phyloP scores from a whole-genome alignment of 1,140 invertebrate genomes.

The Drosophila seguyi region DNA sequence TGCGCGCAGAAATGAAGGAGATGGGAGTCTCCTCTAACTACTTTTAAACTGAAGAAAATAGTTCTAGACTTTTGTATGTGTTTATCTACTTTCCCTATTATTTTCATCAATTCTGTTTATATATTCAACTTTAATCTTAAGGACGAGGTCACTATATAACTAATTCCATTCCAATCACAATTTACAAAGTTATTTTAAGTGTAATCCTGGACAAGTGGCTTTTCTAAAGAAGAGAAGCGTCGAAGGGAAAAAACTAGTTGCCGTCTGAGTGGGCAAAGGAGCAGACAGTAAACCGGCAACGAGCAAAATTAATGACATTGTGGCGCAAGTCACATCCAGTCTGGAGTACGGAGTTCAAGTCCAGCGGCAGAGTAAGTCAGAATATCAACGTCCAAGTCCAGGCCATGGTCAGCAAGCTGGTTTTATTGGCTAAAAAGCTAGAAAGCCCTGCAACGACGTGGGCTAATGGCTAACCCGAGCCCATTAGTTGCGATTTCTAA shows the following conservation, averaged over 20 bases:
- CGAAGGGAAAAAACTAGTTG: slow-evolving; percentile 47
- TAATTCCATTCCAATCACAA: not conserved
- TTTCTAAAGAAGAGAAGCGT: slow-evolving; percentile 4
- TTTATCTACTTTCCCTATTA: not conserved
- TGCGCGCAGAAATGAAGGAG: not conserved
- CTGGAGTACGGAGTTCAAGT: slow-evolving; percentile 25
- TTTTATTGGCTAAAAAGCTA: slow-evolving; percentile 48
- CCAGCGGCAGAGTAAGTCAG: slow-evolving; percentile 16
- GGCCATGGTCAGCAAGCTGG: slow-evolving; percentile 42
- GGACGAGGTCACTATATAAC: not conserved
- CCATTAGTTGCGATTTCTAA: slow-evolving; percentile 43
- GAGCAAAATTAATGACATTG: slow-evolving; percentile 60
- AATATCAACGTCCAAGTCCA: slow-evolving; percentile 17
- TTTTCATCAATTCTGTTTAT: not conserved
- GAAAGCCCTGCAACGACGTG: slow-evolving; percentile 52
- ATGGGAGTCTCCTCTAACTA: slow-evolving; percentile 1
- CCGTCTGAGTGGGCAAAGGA: slow-evolving; percentile 35
- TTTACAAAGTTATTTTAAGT: not conserved
- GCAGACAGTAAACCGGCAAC: slow-evolving; percentile 26
- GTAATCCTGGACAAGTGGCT: slow-evolving; percentile 32
- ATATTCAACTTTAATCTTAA: not conserved
- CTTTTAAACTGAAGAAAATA: slow-evolving; percentile 3
- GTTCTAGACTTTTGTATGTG: no score
- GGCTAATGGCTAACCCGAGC: slow-evolving; percentile 44
- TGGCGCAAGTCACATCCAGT: slow-evolving; percentile 47